Percentiles rank a stretch among this genome's conserved stretches.
phyloP scores from a whole-genome alignment of 2,888 invertebrate genomes.

The Phengaris alcon region DNA sequence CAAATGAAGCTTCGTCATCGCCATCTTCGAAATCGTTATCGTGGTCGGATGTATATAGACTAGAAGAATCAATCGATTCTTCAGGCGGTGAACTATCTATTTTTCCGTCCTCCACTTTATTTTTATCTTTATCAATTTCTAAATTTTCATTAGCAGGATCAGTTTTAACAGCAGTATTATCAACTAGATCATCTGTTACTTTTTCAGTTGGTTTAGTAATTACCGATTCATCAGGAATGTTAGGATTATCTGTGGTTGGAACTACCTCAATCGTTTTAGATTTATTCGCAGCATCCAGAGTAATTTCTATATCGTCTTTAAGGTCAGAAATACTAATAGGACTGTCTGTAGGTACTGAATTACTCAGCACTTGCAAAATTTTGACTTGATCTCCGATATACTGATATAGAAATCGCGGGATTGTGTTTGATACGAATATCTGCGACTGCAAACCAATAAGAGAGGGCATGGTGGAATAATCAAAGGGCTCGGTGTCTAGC shows the following conservation, averaged over 20 bases:
- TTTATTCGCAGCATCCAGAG: slow-evolving; percentile 18
- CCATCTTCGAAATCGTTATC: slow-evolving; percentile 55
- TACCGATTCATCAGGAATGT: slow-evolving; percentile 21
- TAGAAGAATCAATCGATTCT: slow-evolving; percentile 34
- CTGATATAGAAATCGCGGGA: slow-evolving; percentile 71
- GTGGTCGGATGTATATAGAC: slow-evolving; percentile 31
- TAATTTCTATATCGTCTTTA: slow-evolving; percentile 28
- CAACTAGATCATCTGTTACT: slow-evolving; percentile 1
- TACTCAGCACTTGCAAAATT: slow-evolving; percentile 67
- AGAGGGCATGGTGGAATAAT: slow-evolving; percentile 71
- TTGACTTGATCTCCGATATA: slow-evolving; percentile 69
- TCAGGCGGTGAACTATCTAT: slow-evolving; percentile 24
- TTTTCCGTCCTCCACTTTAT: slow-evolving; percentile 31
- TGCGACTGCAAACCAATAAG: slow-evolving; percentile 62
- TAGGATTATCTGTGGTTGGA: slow-evolving; percentile 31
- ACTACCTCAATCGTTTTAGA: slow-evolving; percentile 21
- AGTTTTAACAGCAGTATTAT: slow-evolving; percentile 26
- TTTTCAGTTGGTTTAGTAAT: slow-evolving; percentile 33
- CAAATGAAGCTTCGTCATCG: slow-evolving; percentile 71
- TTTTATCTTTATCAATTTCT: slow-evolving; percentile 34
- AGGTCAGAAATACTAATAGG: slow-evolving; percentile 19
- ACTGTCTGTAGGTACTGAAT: slow-evolving; percentile 50
- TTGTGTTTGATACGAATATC: slow-evolving; percentile 65
- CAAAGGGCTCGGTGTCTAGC: slow-evolving; percentile 68
- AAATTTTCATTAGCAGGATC: slow-evolving; percentile 32